A percentile compares a stretch with the other conserved stretches of the same genome.
These are phyloP conservation scores for Falco rusticolus DNA, from an alignment of 2,797 vertebrate genomes.

Conservation along the genomic window DNA sequence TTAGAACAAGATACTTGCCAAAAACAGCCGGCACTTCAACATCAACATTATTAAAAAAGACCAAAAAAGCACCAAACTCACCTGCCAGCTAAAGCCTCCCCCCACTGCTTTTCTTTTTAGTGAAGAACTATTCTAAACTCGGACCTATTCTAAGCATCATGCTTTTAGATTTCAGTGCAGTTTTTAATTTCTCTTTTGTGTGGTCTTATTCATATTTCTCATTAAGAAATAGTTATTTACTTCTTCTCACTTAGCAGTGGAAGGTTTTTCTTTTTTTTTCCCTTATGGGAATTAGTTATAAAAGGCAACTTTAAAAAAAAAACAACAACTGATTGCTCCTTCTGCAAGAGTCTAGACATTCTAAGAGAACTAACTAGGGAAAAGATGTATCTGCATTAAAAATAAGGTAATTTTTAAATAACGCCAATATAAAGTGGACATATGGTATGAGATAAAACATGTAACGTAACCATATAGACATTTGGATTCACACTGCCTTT, in stretches of 20 bases:
- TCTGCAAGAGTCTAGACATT: background rate
- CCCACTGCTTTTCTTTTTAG: background rate
- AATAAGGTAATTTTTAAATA: constrained; percentile 24
- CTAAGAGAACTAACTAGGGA: background rate
- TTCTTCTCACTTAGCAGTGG: background rate
- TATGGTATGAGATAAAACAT: constrained; percentile 37
- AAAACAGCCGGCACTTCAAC: background rate
- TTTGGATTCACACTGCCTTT: constrained; percentile 52
- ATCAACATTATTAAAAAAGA: background rate
- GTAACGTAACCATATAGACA: constrained; percentile 44
- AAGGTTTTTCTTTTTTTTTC: background rate
- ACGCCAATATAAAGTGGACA: constrained; percentile 46
- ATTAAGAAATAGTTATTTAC: constrained; percentile 9
- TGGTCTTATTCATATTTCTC: background rate
- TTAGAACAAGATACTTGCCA: background rate
- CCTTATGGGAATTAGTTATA: background rate
- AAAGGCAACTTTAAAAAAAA: background rate
- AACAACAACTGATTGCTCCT: background rate
- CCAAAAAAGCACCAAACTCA: background rate
- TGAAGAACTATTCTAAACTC: background rate
- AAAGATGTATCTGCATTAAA: background rate
- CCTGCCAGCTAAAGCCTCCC: background rate
- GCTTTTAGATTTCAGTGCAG: background rate
- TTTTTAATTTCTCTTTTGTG: background rate
- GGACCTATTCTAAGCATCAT: background rate